Evolutionary conservation across 2,888 invertebrate genomes (phyloP), one percentile per base, ranked within the genome.

Genomic region (Cataglyphis livida): DNA sequence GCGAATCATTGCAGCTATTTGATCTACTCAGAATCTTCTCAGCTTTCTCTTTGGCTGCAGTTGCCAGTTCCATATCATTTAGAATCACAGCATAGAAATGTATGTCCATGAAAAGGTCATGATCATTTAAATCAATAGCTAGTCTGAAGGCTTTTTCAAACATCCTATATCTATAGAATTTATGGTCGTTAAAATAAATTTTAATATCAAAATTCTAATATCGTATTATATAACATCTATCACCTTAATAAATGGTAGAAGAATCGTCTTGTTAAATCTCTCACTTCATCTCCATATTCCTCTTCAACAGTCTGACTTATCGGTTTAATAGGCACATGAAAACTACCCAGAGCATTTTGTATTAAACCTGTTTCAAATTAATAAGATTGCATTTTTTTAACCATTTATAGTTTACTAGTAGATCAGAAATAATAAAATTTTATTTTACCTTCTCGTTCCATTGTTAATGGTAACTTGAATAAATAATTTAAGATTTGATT

Each of bases 31-130:
- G 84, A 70, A 95, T 94, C 82, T 95, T 93, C 84, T 95, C 95
- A 4, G 97, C 98, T 91, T 97, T 96, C 51, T 96, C 95, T 88
- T 96, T 96, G 3, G 98, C 97, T 85, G 97, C 97, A 3, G 95
- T 95, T 0, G 97, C 96, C 93, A 98, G 96, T 86, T 96, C 96
- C 1, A 95, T 93, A 89, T 96, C 96, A 1, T 96, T 95, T 81
- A 96, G 95, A 51, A 95, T 95, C 74, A 95, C 95, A n/a, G 98
- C 97, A 61, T 97, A 96, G 95, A 97, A 97, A 92, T 97, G 96
- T 79, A 97, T 96, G 95, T 98, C 98, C 96, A 97, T 97, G 93
- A 98, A 98, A 84, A 98, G 95, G 95, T 98, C 98, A 94, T 97
- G 97, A 92, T 98, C 98, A 74, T 96, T 96, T 87, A 98, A 96